Conservation (phyloP, 2,888 invertebrate species). For the Mimas tiliae region DNA sequence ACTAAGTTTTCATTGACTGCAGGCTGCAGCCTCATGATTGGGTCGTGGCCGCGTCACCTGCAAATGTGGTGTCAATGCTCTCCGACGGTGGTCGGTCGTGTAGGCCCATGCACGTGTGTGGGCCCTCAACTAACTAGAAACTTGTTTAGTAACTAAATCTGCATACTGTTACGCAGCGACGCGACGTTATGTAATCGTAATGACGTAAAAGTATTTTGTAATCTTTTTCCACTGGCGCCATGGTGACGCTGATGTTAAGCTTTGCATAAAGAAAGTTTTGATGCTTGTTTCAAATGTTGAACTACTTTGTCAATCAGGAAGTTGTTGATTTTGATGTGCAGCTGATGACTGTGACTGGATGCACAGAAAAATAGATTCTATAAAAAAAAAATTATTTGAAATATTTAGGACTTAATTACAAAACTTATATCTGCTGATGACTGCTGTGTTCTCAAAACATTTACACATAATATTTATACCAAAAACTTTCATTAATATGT, state of each 20-base stretch:
- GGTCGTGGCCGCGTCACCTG: constrained; percentile 49
- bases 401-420: background rate
- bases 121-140: constrained; percentile 48
- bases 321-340: background rate
- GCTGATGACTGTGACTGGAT: background rate
- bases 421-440: background rate
- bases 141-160: constrained; percentile 51
- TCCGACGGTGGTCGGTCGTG: constrained; percentile 42
- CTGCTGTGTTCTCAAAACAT: too few relatives aligned
- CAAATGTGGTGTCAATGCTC: constrained; percentile 55
- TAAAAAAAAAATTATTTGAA: too few relatives aligned
- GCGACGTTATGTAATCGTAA: constrained; percentile 30
- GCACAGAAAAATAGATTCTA: background rate
- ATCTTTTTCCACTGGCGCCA: constrained; percentile 15
- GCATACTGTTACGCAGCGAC: constrained; percentile 44
- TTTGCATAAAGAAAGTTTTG: background rate
- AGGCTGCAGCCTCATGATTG: constrained; percentile 23
- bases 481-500: too few relatives aligned
- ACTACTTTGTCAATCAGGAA: background rate
- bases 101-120: constrained; percentile 51
- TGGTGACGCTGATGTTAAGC: background rate
- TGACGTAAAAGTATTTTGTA: constrained; percentile 26
- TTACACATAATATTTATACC: too few relatives aligned
- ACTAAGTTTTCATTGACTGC: constrained; percentile 21
- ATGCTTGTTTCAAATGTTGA: constrained; percentile 1